Evolutionary conservation across 2,888 invertebrate species (phyloP).

Genomic region (Euclidia mi): DNA sequence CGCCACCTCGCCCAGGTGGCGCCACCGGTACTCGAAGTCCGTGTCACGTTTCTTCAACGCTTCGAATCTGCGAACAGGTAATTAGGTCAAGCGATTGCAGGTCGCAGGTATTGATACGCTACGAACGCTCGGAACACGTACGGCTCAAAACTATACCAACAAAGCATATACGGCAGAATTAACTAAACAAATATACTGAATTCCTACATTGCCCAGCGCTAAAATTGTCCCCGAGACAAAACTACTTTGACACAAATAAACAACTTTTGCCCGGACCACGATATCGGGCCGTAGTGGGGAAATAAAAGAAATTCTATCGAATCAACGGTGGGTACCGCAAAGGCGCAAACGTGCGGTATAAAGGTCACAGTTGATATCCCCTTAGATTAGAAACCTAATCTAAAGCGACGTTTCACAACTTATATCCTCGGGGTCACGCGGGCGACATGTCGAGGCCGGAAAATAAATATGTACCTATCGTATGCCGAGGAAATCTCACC

Average conservation of each 20-base stretch:
- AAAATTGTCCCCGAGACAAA: constrained; percentile 35
- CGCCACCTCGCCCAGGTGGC: constrained; percentile 95
- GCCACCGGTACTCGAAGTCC: constrained; percentile 95
- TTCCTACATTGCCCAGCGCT: constrained; percentile 3
- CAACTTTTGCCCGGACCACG: constrained; percentile 29
- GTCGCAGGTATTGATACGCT: constrained; percentile 35
- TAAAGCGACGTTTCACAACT: constrained; percentile 58
- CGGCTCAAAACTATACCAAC: constrained; percentile 12
- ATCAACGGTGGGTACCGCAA: constrained; percentile 54
- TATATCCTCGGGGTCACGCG: constrained; percentile 54
- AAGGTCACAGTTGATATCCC: constrained; percentile 61
- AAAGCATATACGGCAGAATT: constrained; percentile 46
- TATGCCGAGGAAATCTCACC: constrained; percentile 43
- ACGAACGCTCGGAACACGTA: constrained; percentile 24
- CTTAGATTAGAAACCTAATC: constrained; percentile 68
- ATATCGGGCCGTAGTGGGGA: constrained; percentile 30
- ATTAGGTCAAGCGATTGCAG: constrained; percentile 35
- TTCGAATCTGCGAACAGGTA: constrained; percentile 91
- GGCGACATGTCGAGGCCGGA: constrained; percentile 43
- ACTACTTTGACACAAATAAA: constrained; percentile 48
- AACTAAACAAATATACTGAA: constrained; percentile 27
- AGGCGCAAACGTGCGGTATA: constrained; percentile 58
- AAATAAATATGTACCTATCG: constrained; percentile 56
- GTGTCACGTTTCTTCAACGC: constrained; percentile 94
- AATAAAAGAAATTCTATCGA: constrained; percentile 57